These are phyloP conservation scores for Archegozetes longisetosus DNA, from an alignment of 1,140 invertebrate species.

Conservation along the genomic window DNA sequence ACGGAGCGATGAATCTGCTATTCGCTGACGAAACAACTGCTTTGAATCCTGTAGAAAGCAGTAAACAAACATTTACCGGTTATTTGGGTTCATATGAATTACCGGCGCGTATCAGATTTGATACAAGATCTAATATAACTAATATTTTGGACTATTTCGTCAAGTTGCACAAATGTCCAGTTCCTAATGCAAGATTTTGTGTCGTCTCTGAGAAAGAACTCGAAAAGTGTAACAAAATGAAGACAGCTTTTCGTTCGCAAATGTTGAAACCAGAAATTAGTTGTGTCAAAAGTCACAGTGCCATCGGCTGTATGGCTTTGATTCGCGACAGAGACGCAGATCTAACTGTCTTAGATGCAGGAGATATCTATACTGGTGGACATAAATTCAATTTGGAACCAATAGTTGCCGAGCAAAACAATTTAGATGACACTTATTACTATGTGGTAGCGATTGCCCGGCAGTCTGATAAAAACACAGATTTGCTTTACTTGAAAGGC, in stretches of 20 bases:
- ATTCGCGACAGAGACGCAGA: constrained; percentile 46
- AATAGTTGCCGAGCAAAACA: constrained; percentile 76
- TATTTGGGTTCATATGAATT: constrained; percentile 20
- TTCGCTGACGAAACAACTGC: constrained; percentile 23
- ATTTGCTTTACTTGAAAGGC: constrained; percentile 66
- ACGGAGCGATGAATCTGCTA: constrained; percentile 37
- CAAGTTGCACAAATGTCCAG: constrained; percentile 53
- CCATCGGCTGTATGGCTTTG: constrained; percentile 73
- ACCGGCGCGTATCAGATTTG: neutral
- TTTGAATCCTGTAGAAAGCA: constrained; percentile 21
- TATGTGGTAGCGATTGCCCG: constrained; percentile 88
- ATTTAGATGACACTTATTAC: constrained; percentile 63
- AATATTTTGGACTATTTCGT: constrained; percentile 15
- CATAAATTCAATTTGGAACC: constrained; percentile 55
- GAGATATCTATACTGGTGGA: constrained; percentile 83
- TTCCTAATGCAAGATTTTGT: constrained; percentile 61
- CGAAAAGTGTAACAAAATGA: constrained; percentile 86
- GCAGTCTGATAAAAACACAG: constrained; percentile 65
- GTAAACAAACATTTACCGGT: constrained; percentile 23
- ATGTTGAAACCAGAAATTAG: constrained; percentile 70
- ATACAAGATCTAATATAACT: neutral
- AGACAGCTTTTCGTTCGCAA: constrained; percentile 67
- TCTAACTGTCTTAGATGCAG: constrained; percentile 72
- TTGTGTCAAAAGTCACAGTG: constrained; percentile 66
- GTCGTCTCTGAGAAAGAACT: constrained; percentile 77